A percentile compares a stretch with the other conserved stretches of the same genome.
Evolutionary conservation across 2,888 invertebrate genomes (phyloP).

Genomic region (Ichneumoninae sp.): DNA sequence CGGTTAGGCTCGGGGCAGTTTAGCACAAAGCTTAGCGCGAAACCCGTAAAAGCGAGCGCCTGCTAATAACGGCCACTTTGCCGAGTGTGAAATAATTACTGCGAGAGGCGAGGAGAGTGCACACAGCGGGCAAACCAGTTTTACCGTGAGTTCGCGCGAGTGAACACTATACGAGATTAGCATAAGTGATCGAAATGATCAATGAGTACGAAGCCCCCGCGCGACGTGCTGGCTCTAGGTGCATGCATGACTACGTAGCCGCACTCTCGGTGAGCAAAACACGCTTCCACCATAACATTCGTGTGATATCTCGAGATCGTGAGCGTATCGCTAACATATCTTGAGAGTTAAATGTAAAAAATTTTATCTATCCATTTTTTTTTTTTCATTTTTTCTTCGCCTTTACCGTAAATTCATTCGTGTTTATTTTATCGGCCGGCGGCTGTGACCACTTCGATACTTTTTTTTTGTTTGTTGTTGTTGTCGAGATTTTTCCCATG

Average conservation of each 20-base stretch:
- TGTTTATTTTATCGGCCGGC: slow-evolving; percentile 50
- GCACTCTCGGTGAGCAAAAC: slow-evolving; percentile 50
- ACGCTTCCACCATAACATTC: slow-evolving; percentile 44
- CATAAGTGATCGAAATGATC: slow-evolving; percentile 83
- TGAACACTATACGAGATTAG: slow-evolving; percentile 73
- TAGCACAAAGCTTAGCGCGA: slow-evolving; percentile 17
- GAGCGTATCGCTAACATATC: slow-evolving; percentile 54
- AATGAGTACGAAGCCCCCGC: slow-evolving; percentile 75
- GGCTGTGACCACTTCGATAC: slow-evolving; percentile 38
- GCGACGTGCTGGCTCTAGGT: slow-evolving; percentile 69
- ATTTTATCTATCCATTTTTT: slow-evolving; percentile 2
- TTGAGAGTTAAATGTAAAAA: slow-evolving; percentile 49
- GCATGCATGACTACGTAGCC: slow-evolving; percentile 44
- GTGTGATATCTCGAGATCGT: slow-evolving; percentile 60
- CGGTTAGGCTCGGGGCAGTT: neutral
- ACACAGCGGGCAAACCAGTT: slow-evolving; percentile 77
- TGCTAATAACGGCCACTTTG: slow-evolving; percentile 81
- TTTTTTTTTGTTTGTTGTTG: slow-evolving; percentile 25
- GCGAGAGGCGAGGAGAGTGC: slow-evolving; percentile 68
- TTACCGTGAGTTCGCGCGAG: slow-evolving; percentile 62
- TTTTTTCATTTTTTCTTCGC: neutral
- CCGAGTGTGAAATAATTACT: slow-evolving; percentile 83
- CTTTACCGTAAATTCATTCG: slow-evolving; percentile 46
- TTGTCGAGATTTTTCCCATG: slow-evolving; percentile 26
- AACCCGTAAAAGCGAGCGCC: slow-evolving; percentile 60